phyloP scores from a whole-genome alignment of 2,113 vertebrate species.

The Lepidothrix coronata region DNA sequence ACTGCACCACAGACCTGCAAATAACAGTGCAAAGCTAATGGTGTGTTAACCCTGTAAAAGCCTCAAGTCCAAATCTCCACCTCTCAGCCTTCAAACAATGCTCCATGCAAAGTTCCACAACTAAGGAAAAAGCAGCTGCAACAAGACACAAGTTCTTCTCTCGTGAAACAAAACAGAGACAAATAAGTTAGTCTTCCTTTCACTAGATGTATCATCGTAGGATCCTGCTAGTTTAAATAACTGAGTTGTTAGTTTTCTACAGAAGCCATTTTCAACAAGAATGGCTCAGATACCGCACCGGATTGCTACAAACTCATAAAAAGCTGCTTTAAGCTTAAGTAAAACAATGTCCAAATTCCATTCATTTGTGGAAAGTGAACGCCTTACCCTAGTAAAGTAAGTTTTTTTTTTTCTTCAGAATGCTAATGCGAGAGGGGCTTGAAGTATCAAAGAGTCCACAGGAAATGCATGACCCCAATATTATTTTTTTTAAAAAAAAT shows the following conservation, averaged over 20 bases:
- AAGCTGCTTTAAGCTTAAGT: constrained; percentile 84
- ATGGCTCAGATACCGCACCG: constrained; percentile 80
- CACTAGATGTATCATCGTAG: constrained; percentile 78
- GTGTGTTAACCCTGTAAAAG: constrained; percentile 78
- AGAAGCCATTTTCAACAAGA: constrained; percentile 81
- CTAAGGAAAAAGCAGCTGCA: constrained; percentile 80
- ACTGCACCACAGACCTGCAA: constrained; percentile 75
- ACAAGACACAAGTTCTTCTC: constrained; percentile 76
- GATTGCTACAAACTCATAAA: constrained; percentile 83
- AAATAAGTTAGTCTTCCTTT: constrained; percentile 80
- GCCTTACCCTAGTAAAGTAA: constrained; percentile 77
- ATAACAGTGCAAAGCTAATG: constrained; percentile 73
- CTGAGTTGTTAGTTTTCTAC: constrained; percentile 80
- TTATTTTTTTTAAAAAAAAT: constrained; percentile 83
- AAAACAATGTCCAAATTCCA: constrained; percentile 81
- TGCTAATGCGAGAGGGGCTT: constrained; percentile 80
- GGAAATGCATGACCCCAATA: constrained; percentile 81
- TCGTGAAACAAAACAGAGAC: constrained; percentile 78
- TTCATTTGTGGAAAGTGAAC: constrained; percentile 77
- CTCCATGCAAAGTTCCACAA: constrained; percentile 76
- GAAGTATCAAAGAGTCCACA: constrained; percentile 85
- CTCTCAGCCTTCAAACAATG: constrained; percentile 70
- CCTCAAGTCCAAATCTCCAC: constrained; percentile 72
- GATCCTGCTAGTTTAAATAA: constrained; percentile 83
- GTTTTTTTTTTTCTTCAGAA: constrained; percentile 77